Base-by-base conservation (phyloP, 2,113 vertebrate species). In the Plecotus auritus region DNA sequence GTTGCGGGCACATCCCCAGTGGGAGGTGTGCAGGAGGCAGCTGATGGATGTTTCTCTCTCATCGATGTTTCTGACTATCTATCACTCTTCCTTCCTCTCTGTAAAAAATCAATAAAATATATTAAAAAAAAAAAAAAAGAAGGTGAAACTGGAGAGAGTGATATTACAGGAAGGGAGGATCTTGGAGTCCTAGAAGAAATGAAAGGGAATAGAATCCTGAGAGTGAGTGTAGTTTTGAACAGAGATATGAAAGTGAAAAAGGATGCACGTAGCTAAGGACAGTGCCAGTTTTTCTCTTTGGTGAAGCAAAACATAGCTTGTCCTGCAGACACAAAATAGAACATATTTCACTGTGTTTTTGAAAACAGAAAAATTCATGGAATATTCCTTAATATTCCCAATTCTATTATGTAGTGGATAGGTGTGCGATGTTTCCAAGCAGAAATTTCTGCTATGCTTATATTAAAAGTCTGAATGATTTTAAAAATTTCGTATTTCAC, bases 401-500 rank as follows among this genome's bases (percentile, higher is more conserved):
- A 1, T 76, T 69, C n/a, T 87, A 22, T 90, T 74, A 47, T 54
- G 45, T 88, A 42, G 16, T 70, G 22, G 45, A 26, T 83, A 2
- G 47, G 10, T 56, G 13, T 82, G n/a, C 51, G 23, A 30, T 91
- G 10, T 22, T 20, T 56, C 8, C 18, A 83, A 72, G 42, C 64
- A 61, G 47, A 92, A 17, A 64, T 76, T 70, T 91, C 40, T 91
- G 32, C n/a, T 54, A 37, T 80, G 51, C 59, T 76, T 26, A 70
- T 64, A 22, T 4, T 74, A n/a, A 14, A 76, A 80, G 32, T 86
- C 5, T 80, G 28, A 91, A 18, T 74, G 37, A 69, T 51, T 74
- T 86, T 88, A 84, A 20, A 85, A 32, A 93, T 88, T 88, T 76
- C 6, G 0, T 91, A 22, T 94, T 94, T 84, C 4, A n/a, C 98